These are phyloP conservation scores for Blastobasis lacticolella DNA, from an alignment of 2,888 invertebrate genomes.

Conservation along the genomic window DNA sequence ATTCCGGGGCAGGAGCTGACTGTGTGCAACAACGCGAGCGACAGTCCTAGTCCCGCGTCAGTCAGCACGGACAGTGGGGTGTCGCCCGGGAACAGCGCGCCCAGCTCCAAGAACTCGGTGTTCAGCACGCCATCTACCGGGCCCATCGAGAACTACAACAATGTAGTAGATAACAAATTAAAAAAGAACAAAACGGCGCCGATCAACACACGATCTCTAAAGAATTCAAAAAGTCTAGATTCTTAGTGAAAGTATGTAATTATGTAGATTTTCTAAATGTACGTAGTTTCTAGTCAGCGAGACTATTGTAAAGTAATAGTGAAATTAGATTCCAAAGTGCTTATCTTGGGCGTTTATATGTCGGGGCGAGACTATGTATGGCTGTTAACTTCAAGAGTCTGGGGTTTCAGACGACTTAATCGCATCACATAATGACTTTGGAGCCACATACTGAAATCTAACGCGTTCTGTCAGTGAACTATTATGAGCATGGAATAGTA, in stretches of 20 bases:
- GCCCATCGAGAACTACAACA: constrained; percentile 31
- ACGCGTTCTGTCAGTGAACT: no score
- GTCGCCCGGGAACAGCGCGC: constrained; percentile 59
- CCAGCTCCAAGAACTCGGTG: constrained; percentile 53
- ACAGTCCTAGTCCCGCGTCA: constrained; percentile 62
- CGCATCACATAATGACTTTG: no score
- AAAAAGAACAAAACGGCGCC: constrained; percentile 51
- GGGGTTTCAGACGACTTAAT: no score
- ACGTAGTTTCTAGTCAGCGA: constrained; percentile 49
- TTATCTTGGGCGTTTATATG: constrained; percentile 30
- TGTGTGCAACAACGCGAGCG: constrained; percentile 57
- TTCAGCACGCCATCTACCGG: constrained; percentile 40
- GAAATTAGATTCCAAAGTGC: constrained; percentile 63
- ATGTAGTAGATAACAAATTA: constrained; percentile 39
- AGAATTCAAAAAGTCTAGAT: constrained; percentile 68
- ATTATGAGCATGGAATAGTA: no score
- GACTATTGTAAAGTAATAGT: constrained; percentile 41
- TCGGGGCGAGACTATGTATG: no score
- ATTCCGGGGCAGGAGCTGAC: constrained; percentile 61
- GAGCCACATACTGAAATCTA: no score
- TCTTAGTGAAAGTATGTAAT: constrained; percentile 64
- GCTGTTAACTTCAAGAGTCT: no score
- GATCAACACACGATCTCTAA: constrained; percentile 49
- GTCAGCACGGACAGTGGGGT: constrained; percentile 64
- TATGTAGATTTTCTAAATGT: constrained; percentile 74